These are phyloP conservation scores for Aspidiotus rigidus DNA, from an alignment of 2,888 invertebrate species.

Conservation along the genomic window DNA sequence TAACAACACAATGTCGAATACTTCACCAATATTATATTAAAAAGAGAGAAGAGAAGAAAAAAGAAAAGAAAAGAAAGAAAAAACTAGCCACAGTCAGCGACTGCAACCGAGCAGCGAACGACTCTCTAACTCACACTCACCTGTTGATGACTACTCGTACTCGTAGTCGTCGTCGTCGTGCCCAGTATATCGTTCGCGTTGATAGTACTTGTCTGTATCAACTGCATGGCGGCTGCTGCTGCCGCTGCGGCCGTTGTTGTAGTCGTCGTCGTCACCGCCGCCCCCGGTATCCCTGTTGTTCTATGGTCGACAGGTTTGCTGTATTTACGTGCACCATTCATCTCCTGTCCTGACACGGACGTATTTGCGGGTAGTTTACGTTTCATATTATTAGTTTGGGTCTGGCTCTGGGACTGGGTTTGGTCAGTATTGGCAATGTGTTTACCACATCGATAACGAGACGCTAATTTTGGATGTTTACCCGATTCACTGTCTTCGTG, in stretches of 20 bases:
- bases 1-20: too few species aligned
- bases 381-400: slow-evolving; percentile 14
- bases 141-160: slow-evolving; percentile 14
- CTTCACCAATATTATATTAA: too few species aligned
- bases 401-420: too few species aligned
- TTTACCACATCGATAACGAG: slow-evolving; percentile 6
- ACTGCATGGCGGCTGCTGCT: neutral
- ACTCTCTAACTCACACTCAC: slow-evolving; percentile 3
- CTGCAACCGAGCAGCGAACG: too few species aligned
- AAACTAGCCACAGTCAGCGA: too few species aligned
- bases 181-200: slow-evolving; percentile 27
- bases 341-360: neutral
- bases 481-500: slow-evolving; percentile 8
- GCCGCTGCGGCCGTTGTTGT: too few species aligned
- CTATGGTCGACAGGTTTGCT: slow-evolving; percentile 9
- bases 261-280: too few species aligned
- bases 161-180: too few species aligned
- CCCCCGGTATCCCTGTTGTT: too few species aligned
- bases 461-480: slow-evolving; percentile 17
- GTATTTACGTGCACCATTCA: slow-evolving; percentile 15
- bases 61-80: too few species aligned
- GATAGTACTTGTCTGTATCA: slow-evolving; percentile 24
- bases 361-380: slow-evolving; percentile 8
- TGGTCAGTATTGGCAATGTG: neutral
- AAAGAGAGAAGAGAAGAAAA: too few species aligned